Percentiles rank a stretch among this genome's conserved stretches.
phyloP scores from a whole-genome alignment of 2,113 vertebrate genomes.

The Cyanistes caeruleus region DNA sequence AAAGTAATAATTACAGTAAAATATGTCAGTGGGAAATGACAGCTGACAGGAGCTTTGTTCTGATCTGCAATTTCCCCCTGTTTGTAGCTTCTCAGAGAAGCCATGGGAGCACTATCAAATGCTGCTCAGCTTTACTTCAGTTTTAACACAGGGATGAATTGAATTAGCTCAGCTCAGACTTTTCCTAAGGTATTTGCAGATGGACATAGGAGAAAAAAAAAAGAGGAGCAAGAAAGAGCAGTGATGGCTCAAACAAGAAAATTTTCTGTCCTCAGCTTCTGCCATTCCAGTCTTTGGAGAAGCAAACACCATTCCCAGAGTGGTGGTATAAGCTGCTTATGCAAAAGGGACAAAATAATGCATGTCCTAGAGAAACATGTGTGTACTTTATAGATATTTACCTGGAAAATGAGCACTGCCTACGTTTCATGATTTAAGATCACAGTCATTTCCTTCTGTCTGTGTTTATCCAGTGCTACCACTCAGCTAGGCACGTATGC shows the following conservation, averaged over 20 bases:
- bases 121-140: not conserved
- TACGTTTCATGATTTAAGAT: not conserved
- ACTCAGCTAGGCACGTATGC: accelerated
- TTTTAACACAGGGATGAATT: not conserved
- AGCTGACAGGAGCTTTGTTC: conserved; percentile 47
- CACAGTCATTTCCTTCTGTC: not conserved
- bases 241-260: not conserved
- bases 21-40: conserved; percentile 30
- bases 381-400: not conserved
- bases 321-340: not conserved
- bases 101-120: not conserved
- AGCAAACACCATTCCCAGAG: not conserved
- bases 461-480: not conserved
- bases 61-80: conserved; percentile 38
- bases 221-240: not conserved
- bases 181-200: not conserved
- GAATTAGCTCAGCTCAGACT: not conserved
- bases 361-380: not conserved
- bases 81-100: conserved; percentile 14
- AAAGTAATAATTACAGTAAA: conserved; percentile 55
- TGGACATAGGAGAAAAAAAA: not conserved
- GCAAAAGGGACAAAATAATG: not conserved
- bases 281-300: not conserved
- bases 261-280: not conserved
- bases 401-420: not conserved